Evolutionary conservation across 2,888 invertebrate species (phyloP), one percentile per base, ranked within the genome.

Genomic region (Panzeria rudis): DNA sequence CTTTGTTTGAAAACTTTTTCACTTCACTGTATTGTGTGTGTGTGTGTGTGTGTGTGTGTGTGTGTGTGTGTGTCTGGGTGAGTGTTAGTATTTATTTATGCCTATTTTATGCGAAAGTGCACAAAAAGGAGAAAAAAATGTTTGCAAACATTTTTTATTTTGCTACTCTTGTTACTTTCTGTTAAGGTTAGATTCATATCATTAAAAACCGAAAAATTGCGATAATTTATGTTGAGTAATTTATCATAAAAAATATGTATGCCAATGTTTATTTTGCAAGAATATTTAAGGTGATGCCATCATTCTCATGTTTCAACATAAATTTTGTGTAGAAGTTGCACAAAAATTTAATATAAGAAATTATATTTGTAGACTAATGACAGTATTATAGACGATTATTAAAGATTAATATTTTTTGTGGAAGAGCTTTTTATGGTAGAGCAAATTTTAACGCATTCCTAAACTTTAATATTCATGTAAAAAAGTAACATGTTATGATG

Each of bases 151-250:
- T 56, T 44, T 44, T 7, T 2, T 59, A 9, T 35, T 35, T 35
- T 35, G 9, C 11, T 35, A 7, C 7, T 3, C 9, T n/a, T 20
- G 3, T 52, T 6, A 23, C 0, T 41, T 59, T 9, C 47, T 17
- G 25, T 52, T 17, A 62, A 29, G 47, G 29, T 32, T 64, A 17
- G 54, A 17, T 56, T 54, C 3, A 29, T 64, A 5, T 35, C 59
- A 61, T 35, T 25, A 38, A 44, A 56, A 50, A 35, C 0, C 6
- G 13, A 75, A 38, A 64, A 52, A 75, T 23, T 38, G 17, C 25
- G 17, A 29, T 50, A 66, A 44, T 66, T 76, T 56, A 56, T 56
- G 13, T 66, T 66, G 0, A 23, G 76, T 35, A 76, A 66, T 76
- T 66, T 56, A 76, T 66, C 32, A 56, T 66, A 54, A 66, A 32